phyloP scores from a whole-genome alignment of 2,888 invertebrate species.

The Meghimatium bilineatum region DNA sequence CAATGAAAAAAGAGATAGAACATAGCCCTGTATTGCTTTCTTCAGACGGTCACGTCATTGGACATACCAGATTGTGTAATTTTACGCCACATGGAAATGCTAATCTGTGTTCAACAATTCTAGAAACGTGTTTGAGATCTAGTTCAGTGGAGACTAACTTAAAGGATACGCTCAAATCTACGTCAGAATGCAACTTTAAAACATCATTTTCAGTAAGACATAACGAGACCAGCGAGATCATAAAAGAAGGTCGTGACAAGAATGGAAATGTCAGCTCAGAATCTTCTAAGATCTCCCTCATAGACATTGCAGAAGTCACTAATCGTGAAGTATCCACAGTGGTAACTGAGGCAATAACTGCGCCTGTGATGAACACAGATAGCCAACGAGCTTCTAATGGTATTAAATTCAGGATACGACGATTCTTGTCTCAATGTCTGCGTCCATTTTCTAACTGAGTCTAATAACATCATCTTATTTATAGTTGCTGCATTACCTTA shows the following conservation, averaged over 20 bases:
- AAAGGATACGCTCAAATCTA: background rate
- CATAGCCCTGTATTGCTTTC: too few relatives aligned
- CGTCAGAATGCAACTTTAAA: too few relatives aligned
- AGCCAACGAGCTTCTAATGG: background rate
- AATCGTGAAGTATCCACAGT: background rate
- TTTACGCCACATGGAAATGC: background rate
- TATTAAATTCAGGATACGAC: background rate
- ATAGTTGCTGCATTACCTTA: background rate
- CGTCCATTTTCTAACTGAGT: background rate
- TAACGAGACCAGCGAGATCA: too few relatives aligned
- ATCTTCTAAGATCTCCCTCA: background rate
- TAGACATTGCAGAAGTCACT: background rate
- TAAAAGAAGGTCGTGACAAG: too few relatives aligned
- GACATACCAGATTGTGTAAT: too few relatives aligned
- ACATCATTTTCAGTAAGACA: background rate
- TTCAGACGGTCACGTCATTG: background rate
- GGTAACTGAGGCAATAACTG: background rate
- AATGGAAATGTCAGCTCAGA: background rate
- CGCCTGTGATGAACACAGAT: background rate
- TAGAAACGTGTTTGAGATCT: background rate
- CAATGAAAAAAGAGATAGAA: too few relatives aligned
- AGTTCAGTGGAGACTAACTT: background rate
- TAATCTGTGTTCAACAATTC: background rate
- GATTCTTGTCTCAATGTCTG: conserved; percentile 17
- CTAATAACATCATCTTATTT: background rate